These are phyloP conservation scores for Marronus borbonicus DNA, from an alignment of 2,888 invertebrate species.

Conservation along the genomic window DNA sequence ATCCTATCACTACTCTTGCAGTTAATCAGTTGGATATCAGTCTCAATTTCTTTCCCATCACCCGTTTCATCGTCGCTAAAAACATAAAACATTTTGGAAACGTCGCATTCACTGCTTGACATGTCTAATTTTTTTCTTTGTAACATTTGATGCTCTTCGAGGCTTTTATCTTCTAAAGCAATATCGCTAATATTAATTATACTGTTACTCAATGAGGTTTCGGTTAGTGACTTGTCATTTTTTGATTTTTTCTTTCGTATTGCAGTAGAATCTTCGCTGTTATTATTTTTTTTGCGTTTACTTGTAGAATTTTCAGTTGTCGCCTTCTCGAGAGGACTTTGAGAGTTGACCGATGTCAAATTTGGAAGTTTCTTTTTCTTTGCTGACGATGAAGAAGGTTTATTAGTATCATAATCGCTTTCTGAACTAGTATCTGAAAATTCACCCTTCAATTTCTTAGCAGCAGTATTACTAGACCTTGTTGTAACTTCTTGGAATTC, in stretches of 20 bases:
- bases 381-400: not conserved
- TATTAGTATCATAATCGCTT: conserved; percentile 60
- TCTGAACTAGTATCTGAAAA: conserved; percentile 63
- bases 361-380: conserved; percentile 23
- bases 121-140: too few species aligned
- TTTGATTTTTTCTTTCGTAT: conserved; percentile 20
- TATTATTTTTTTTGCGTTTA: conserved; percentile 15
- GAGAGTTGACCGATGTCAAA: conserved; percentile 1
- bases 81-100: conserved; percentile 42
- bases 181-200: not conserved
- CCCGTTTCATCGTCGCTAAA: conserved; percentile 30
- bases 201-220: not conserved
- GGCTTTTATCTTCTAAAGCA: too few species aligned
- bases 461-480: conserved; percentile 8
- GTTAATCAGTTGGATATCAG: conserved; percentile 57
- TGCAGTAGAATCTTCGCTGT: conserved; percentile 14
- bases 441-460: not conserved
- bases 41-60: conserved; percentile 38
- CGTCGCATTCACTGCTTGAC: not conserved
- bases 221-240: not conserved
- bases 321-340: not conserved
- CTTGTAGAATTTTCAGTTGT: conserved; percentile 3
- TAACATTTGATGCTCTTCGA: too few species aligned
- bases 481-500: conserved; percentile 44
- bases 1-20: conserved; percentile 38